Percentiles rank a stretch among this genome's conserved stretches.
These are phyloP conservation scores for Luidia sarsii DNA, from an alignment of 53 echinoderm and acorn worm species.

Conservation along the genomic window DNA sequence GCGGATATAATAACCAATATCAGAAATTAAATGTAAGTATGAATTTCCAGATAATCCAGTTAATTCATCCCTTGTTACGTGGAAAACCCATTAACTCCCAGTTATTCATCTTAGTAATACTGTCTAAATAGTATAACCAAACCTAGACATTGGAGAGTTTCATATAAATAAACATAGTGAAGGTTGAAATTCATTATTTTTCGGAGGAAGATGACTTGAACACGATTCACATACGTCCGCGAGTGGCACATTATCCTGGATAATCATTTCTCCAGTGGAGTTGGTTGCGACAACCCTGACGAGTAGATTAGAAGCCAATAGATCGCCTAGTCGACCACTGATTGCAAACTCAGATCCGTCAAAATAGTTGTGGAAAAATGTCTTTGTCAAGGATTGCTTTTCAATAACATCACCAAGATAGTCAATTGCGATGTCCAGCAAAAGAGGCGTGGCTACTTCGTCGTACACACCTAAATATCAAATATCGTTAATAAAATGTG, in stretches of 20 bases:
- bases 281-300: constrained; percentile 75
- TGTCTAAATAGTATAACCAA: too few relatives aligned
- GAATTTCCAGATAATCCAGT: too few relatives aligned
- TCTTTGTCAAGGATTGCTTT: constrained; percentile 62
- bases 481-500: background rate
- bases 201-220: background rate
- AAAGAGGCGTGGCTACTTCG: constrained; percentile 92
- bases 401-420: constrained; percentile 83
- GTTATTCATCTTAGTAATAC: too few relatives aligned
- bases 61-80: too few relatives aligned
- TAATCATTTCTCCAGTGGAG: constrained; percentile 54
- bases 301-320: constrained; percentile 48
- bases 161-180: too few relatives aligned
- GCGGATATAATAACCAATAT: background rate
- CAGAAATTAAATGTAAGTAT: too few relatives aligned
- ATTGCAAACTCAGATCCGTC: constrained; percentile 92
- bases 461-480: constrained; percentile 73
- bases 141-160: too few relatives aligned
- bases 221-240: constrained; percentile 53
- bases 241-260: constrained; percentile 69
- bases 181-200: background rate
- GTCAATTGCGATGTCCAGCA: constrained; percentile 76
- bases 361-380: constrained; percentile 81
- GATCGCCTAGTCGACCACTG: constrained; percentile 67
- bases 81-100: too few relatives aligned